Evolutionary conservation across 2,888 invertebrate species (phyloP), one percentile per base, ranked within the genome.

Genomic region (Nomada goodeniana): DNA sequence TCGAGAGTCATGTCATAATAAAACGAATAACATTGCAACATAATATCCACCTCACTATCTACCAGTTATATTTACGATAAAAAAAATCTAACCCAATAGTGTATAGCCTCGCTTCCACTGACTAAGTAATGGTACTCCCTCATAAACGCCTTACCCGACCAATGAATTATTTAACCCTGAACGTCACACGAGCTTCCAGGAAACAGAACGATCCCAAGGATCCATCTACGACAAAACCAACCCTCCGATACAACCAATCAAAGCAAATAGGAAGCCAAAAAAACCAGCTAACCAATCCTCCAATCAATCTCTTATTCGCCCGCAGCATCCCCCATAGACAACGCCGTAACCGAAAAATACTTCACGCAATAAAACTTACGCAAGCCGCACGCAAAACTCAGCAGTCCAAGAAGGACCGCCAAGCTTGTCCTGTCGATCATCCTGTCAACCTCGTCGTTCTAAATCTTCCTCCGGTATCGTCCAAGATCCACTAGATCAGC

Each of bases 321-420:
- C 7, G 36, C 7, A 36, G 36, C 36, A 36, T 36, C 36, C 36
- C 36, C 7, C 36, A 36, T 36, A 36, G 36, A 7, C 36, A 36
- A 36, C 7, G 7, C 26, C 11, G 7, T 10, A 15, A 2, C 13
- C 1, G 26, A 7, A 13, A 36, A 55, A 60, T 36, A 26, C 10
- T 23, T 57, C 4, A 20, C 23, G 26, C 0, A 29, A 23, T 20
- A 5, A 64, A 42, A 87, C 88, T 88, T 77, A 88, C 88, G 78
- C 44, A 88, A 76, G 15, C 82, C 80, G 18, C 50, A 86, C 86
- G 89, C 90, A 68, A 90, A 65, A 64, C 86, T 81, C 50, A 91
- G 73, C 60, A 91, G 82, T 77, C 90, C 91, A 75, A 90, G 47
- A 15, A 92, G 89, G 86, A 89, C 80, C 76, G 87, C 77, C 69